Evolutionary conservation across 2,113 vertebrate species (phyloP).

Genomic region (Neogale vison): DNA sequence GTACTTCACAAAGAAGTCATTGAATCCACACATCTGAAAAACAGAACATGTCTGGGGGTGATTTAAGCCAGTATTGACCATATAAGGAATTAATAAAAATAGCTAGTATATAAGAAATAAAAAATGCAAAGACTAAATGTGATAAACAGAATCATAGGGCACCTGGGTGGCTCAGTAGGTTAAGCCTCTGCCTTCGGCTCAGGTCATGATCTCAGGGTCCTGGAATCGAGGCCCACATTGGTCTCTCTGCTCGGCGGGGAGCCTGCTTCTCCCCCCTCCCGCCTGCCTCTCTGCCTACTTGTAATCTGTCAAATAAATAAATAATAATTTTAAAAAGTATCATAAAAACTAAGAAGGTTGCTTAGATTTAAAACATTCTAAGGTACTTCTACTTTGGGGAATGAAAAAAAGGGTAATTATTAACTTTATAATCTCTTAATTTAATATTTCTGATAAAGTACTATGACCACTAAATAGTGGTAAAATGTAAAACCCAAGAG

Average conservation of each 20-base stretch:
- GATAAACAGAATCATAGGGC: background rate
- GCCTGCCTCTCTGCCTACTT: too few relatives aligned
- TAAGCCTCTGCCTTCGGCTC: too few relatives aligned
- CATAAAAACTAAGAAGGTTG: background rate
- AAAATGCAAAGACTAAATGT: background rate
- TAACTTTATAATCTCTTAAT: background rate
- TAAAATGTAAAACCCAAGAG: background rate
- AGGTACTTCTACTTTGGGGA: background rate
- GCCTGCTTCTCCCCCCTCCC: rapidly evolving
- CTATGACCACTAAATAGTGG: background rate
- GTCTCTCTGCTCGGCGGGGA: too few relatives aligned
- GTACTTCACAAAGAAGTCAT: background rate
- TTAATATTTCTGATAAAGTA: constrained; percentile 44
- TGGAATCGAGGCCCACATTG: too few relatives aligned
- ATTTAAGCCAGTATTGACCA: background rate
- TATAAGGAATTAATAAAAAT: background rate
- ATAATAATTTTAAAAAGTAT: too few relatives aligned
- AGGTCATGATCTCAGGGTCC: too few relatives aligned
- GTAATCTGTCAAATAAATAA: too few relatives aligned
- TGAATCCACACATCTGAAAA: background rate
- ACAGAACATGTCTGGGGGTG: background rate
- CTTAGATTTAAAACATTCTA: background rate
- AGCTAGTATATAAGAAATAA: background rate
- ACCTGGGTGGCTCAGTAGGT: too few relatives aligned
- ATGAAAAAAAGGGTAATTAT: background rate